A percentile compares a stretch with the other conserved stretches of the same genome.
Conservation (phyloP, 2,797 vertebrate species). For the Tenualosa thibaudeaui region DNA sequence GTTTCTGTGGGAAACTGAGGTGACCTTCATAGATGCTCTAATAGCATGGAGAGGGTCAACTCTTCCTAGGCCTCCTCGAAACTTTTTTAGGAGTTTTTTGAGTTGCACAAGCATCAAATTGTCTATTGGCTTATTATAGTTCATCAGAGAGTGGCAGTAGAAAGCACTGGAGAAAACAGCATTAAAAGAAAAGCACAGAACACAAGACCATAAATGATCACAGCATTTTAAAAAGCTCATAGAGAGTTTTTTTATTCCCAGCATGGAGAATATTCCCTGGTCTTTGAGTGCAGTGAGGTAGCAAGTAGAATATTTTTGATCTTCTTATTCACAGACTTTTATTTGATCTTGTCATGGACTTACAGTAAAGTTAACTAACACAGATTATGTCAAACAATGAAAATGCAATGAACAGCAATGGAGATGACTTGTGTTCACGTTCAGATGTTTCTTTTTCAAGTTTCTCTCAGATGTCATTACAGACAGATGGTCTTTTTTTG, state of each 20-base stretch:
- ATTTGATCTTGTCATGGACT: background rate
- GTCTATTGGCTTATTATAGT: background rate
- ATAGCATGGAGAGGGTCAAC: background rate
- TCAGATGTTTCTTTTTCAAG: background rate
- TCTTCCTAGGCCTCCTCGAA: background rate
- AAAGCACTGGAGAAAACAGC: background rate
- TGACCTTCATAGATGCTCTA: background rate
- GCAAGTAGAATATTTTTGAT: background rate
- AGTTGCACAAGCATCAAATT: background rate
- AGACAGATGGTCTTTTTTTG: too few species aligned
- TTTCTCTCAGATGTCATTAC: background rate
- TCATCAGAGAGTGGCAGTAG: background rate
- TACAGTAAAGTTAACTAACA: background rate
- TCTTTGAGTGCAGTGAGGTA: background rate
- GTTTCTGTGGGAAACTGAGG: too few species aligned
- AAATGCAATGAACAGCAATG: background rate
- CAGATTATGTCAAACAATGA: background rate
- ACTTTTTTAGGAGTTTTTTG: background rate
- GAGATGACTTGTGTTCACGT: background rate
- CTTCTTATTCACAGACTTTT: background rate
- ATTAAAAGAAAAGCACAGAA: background rate
- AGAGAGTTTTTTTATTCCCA: background rate
- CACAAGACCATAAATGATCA: slow-evolving; percentile 8
- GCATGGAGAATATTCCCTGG: background rate
- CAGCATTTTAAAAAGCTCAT: background rate